phyloP scores from a whole-genome alignment of 2,113 vertebrate genomes.

The Takifugu flavidus region DNA sequence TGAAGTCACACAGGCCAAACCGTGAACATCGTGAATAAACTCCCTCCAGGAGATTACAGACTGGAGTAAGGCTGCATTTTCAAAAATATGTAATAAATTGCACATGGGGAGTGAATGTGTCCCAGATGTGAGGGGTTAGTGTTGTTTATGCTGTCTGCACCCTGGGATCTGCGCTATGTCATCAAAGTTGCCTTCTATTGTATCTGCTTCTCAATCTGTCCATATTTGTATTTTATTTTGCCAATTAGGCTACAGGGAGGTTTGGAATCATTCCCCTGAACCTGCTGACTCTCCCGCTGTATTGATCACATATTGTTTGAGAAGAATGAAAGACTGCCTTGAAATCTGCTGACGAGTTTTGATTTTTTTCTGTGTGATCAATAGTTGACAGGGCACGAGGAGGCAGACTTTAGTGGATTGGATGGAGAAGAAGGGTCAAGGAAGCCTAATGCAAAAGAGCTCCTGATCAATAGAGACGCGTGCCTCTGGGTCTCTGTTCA shows the following conservation, averaged over 20 bases:
- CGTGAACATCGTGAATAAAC: constrained; percentile 56
- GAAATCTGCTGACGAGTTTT: constrained; percentile 17
- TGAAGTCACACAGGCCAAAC: constrained; percentile 55
- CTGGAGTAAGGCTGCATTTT: constrained; percentile 47
- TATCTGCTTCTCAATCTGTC: constrained; percentile 27
- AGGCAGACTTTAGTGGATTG: constrained; percentile 24
- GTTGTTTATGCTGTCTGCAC: constrained; percentile 53
- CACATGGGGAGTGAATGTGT: constrained; percentile 67
- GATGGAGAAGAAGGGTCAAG: constrained; percentile 35
- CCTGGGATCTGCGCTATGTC: constrained; percentile 54
- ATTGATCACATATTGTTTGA: constrained; percentile 48
- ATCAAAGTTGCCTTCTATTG: constrained; percentile 50
- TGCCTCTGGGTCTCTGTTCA: constrained; percentile 4
- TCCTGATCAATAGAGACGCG: constrained; percentile 53
- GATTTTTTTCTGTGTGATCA: constrained; percentile 50
- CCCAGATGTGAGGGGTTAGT: constrained; percentile 69
- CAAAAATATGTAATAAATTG: constrained; percentile 69
- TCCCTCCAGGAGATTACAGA: constrained; percentile 69
- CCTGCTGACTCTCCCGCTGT: constrained; percentile 15
- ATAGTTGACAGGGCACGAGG: constrained; percentile 40
- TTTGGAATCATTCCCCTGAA: constrained; percentile 17
- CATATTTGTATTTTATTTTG: constrained; percentile 25
- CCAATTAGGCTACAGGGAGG: constrained; percentile 7
- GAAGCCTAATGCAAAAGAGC: constrained; percentile 60
- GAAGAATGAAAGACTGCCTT: constrained; percentile 26